Evolutionary conservation across 2,888 invertebrate genomes (phyloP), one percentile per base, ranked within the genome.

Genomic region (Tethea ocularis): DNA sequence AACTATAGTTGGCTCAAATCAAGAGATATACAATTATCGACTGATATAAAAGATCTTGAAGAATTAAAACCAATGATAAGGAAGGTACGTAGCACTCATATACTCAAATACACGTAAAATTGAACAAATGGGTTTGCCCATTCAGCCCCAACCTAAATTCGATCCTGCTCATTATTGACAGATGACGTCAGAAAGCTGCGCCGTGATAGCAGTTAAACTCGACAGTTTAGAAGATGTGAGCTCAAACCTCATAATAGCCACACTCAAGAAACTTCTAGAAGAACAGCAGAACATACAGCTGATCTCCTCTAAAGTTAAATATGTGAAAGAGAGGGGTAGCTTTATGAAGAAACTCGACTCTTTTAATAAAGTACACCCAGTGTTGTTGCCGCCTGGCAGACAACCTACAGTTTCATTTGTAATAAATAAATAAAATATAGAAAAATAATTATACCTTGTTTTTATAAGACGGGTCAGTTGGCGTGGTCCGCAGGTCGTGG

Each of bases 111-210:
- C n/a, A n/a, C n/a, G n/a, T 26, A 33, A 33, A 33, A 33, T n/a
- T n/a, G 33, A 33, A n/a, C n/a, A 33, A 11, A 33, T 33, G 8
- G 13, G 8, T n/a, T n/a, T 6, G 38, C 38, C 38, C 38, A 36
- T 1, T 15, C 15, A 15, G 20, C 46, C 46, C 46, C 3, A 46
- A 20, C 46, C 46, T 46, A 20, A 46, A 46, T 46, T 10, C 20
- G 20, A 7, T 20, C 46, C 20, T 58, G 13, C 46, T 33, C 57
- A 59, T 53, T 57, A 60, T 69, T 69, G 46, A 65, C 75, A 89
- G 89, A 72, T 89, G 71, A 72, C 86, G 20, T 69, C 88, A 17
- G 87, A 89, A 64, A 83, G 75, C 62, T 88, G 90, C 66, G 77
- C 82, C 29, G 72, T 82, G 60, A 71, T 88, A 51, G 88, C 85